Evolutionary conservation across 2,113 vertebrate species (phyloP).

Genomic region (Todiramphus saurophagus): DNA sequence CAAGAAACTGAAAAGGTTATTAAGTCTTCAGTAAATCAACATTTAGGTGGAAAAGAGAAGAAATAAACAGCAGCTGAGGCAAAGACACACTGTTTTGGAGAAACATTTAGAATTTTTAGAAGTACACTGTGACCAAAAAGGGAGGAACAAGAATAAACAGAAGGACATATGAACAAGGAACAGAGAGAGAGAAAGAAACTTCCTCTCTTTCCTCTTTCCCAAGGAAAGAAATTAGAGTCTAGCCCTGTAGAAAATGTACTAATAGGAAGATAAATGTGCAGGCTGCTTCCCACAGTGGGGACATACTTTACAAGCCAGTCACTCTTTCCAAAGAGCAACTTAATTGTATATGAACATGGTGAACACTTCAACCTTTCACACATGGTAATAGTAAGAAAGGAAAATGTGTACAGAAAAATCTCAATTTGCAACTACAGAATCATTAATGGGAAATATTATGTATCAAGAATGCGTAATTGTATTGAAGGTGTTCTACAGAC

Average conservation of each 20-base stretch:
- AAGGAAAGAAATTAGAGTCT: background rate
- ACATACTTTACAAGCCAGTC: background rate
- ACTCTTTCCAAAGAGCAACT: background rate
- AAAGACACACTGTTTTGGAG: background rate
- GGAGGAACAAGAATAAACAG: background rate
- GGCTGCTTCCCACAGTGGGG: background rate
- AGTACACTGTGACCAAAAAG: background rate
- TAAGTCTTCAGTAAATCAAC: conserved; percentile 1
- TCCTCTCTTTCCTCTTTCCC: background rate
- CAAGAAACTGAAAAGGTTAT: conserved; percentile 25
- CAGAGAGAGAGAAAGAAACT: background rate
- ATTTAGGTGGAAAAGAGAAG: background rate
- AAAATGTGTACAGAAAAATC: background rate
- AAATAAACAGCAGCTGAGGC: conserved; percentile 21
- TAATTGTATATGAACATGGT: background rate
- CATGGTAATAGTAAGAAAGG: background rate
- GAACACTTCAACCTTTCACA: background rate
- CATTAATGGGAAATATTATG: background rate
- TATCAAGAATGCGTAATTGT: background rate
- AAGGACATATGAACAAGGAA: background rate
- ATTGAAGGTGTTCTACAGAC: background rate
- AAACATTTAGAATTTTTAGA: background rate
- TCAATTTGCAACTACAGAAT: background rate
- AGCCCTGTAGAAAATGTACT: background rate
- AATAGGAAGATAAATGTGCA: background rate